These are phyloP conservation scores for Agonopterix arenella DNA, from an alignment of 2,888 invertebrate species.

Conservation along the genomic window DNA sequence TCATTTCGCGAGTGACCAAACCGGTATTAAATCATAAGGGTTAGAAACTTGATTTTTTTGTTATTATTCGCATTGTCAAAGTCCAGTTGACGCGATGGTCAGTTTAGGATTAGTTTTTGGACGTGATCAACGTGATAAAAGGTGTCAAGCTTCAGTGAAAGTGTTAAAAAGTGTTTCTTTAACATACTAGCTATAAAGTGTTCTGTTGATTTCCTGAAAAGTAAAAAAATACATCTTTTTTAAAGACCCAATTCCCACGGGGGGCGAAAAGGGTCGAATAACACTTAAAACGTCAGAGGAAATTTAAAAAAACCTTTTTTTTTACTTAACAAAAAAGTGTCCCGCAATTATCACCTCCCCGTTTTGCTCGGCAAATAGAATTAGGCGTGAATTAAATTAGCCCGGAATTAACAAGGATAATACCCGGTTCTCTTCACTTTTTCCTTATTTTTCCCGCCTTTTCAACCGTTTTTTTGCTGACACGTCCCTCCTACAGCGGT, in stretches of 20 bases:
- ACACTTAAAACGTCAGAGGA: constrained; percentile 31
- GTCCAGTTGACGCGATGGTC: constrained; percentile 42
- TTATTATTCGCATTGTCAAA: constrained; percentile 36
- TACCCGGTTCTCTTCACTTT: constrained; percentile 55
- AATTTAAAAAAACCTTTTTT: constrained; percentile 37
- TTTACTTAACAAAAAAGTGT: constrained; percentile 55
- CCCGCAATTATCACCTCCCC: constrained; percentile 72
- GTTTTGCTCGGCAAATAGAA: constrained; percentile 72
- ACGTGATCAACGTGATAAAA: constrained; percentile 29
- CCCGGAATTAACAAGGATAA: constrained; percentile 75
- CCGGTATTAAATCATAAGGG: constrained; percentile 59
- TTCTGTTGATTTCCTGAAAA: too few relatives aligned
- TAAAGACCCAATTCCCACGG: constrained; percentile 43
- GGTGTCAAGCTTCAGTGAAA: constrained; percentile 18
- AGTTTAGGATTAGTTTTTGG: constrained; percentile 47
- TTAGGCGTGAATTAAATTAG: constrained; percentile 75
- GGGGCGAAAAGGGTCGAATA: constrained; percentile 25
- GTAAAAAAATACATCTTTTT: too few relatives aligned
- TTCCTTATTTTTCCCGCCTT: constrained; percentile 57
- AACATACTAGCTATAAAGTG: too few relatives aligned
- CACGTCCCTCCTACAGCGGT: constrained; percentile 32
- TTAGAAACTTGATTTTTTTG: constrained; percentile 34
- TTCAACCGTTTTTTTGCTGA: constrained; percentile 43
- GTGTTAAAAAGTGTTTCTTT: too few relatives aligned
- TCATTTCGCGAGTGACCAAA: constrained; percentile 53